A percentile compares a stretch with the other conserved stretches of the same genome.
Evolutionary conservation across 2,797 vertebrate genomes (phyloP).

Genomic region (Diglossa cyanea): DNA sequence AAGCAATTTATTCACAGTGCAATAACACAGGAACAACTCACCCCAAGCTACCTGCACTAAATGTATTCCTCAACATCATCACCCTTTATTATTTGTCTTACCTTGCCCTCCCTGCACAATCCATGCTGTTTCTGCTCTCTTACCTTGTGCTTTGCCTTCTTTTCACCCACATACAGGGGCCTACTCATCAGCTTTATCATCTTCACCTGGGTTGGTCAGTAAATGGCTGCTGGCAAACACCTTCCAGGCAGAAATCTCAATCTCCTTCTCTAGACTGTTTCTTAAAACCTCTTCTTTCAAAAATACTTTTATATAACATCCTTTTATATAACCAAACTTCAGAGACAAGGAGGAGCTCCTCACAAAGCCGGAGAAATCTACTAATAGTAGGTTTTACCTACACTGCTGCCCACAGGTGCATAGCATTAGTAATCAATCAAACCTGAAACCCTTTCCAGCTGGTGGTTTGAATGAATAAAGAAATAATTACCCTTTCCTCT

Average conservation of each 20-base stretch:
- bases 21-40: background rate
- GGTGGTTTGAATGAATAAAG: background rate
- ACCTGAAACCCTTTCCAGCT: background rate
- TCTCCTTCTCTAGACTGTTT: background rate
- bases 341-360: background rate
- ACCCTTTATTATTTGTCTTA: background rate
- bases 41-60: background rate
- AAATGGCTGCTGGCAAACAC: background rate
- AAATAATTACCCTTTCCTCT: background rate
- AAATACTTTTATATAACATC: background rate
- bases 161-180: background rate
- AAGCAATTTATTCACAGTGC: background rate
- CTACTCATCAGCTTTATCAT: background rate
- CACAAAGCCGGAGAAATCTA: background rate
- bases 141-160: background rate
- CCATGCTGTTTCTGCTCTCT: background rate
- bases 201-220: background rate
- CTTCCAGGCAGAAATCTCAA: background rate
- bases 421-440: background rate
- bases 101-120: background rate
- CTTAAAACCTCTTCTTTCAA: background rate
- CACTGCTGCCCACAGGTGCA: background rate
- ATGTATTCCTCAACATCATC: background rate
- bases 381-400: background rate
- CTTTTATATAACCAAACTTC: background rate